Percentiles rank a stretch among this genome's conserved stretches.
Conservation (phyloP, 2,113 vertebrate species). For the Paradoxurus hermaphroditus region DNA sequence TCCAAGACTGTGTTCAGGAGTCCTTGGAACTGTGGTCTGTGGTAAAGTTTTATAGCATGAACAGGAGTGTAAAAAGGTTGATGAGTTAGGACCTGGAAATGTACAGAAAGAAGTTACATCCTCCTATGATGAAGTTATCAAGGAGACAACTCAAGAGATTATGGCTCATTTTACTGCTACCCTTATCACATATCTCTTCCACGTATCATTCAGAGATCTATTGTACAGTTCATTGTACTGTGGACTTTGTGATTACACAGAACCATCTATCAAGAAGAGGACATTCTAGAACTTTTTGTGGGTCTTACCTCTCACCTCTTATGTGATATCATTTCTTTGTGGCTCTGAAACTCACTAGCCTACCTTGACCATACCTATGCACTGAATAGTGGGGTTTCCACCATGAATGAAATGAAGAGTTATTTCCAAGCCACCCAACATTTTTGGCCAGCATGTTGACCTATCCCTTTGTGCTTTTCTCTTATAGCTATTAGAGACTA, state of each 20-base stretch:
- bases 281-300: constrained; percentile 95
- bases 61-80: background rate
- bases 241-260: constrained; percentile 91
- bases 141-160: constrained; percentile 91
- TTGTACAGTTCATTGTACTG: constrained; percentile 98
- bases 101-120: constrained; percentile 83
- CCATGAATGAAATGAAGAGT: constrained; percentile 94
- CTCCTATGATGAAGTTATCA: constrained; percentile 89
- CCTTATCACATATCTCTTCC: constrained; percentile 95
- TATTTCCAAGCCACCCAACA: constrained; percentile 95
- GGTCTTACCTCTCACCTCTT: constrained; percentile 95
- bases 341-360: constrained; percentile 98
- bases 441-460: constrained; percentile 98
- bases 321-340: constrained; percentile 93
- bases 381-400: constrained; percentile 94
- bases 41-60: constrained; percentile 88
- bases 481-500: too few species aligned
- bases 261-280: constrained; percentile 95
- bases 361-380: constrained; percentile 95
- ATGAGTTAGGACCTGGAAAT: constrained; percentile 81
- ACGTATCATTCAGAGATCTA: constrained; percentile 96
- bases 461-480: constrained; percentile 95
- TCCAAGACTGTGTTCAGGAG: constrained; percentile 92
- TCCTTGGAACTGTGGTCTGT: constrained; percentile 94
- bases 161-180: constrained; percentile 95